Evolutionary conservation across 2,888 invertebrate species (phyloP), one percentile per base, ranked within the genome.

Genomic region (Eudasyphora cyanicolor): DNA sequence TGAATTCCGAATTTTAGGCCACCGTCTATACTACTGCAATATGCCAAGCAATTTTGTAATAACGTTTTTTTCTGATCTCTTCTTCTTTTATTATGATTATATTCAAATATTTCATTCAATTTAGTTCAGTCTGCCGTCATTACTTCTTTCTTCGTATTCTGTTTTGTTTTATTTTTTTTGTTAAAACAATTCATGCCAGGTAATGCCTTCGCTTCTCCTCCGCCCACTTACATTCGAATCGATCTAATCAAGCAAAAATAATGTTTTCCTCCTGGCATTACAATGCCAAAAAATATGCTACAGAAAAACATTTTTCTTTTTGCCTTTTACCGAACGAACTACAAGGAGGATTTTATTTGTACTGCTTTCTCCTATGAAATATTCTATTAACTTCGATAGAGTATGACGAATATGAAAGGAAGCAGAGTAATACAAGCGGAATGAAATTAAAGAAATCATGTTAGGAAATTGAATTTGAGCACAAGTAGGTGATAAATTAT

Each of bases 381-480:
- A 27, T 27, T 24, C 2, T 24, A 57, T 57, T 10, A 14, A 57
- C n/a, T n/a, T n/a, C 1, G 24, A 57, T 57, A 57, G 27, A 27
- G 27, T n/a, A 8, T 19, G 17, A 24, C 57, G 45, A 73, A 64
- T 54, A 62, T 62, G 64, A 45, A 38, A 27, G 45, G 57, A 12
- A 77, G n/a, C 10, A 19, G 60, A 60, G 54, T 60, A 71, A 73
- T 54, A 71, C 69, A 82, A 78, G 71, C 49, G 21, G 10, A 21
- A 21, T 1, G 51, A 21, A 1, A 57, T 4, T 4, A 49, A 70
- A 76, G n/a, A 76, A 76, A 71, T 67, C 76, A 79, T 79, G 79
- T 71, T 79, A 76, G 82, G 79, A 82, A 82, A 82, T 82, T 76
- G 79, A 79, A 82, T 79, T 82, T 79, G 21, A 64, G 42, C 67